Evolutionary conservation across 2,113 vertebrate genomes (phyloP), one percentile per base, ranked within the genome.

Genomic region (Ciconia stormi): DNA sequence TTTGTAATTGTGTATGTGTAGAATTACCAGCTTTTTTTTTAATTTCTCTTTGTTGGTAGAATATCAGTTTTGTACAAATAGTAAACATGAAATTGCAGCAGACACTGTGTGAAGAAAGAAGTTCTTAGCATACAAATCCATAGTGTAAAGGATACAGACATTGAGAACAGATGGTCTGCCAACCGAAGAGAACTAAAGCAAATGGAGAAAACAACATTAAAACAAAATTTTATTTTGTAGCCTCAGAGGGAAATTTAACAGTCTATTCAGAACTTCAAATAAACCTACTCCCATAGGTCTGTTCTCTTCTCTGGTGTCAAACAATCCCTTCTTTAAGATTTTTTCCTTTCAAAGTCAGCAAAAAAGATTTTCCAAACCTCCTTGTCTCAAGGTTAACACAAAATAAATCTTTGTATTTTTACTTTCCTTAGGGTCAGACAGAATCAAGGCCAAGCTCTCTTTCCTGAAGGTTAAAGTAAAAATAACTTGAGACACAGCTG

Each of bases 101-200:
- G 34, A 67, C 17, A 53, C n/a, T 84, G 16, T 84, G 62, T 79
- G 36, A 95, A 93, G 53, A 87, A 94, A 69, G 11, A 81, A 66
- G 26, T 87, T 85, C 44, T 90, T 93, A 66, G 29, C 47, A 50
- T 82, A 27, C 44, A 96, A 91, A 94, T 93, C 83, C 65, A 16
- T 6, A 53, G 69, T 17, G 55, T 94, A 95, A 94, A 87, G 8
- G 47, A 89, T 74, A 42, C 47, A 91, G 55, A 59, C 47, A 79
- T 4, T 55, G 23, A 76, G 73, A 94, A 93, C 94, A 97, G 91
- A 96, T 96, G 81, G 93, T 89, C 19, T 84, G 26, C 81, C 69
- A 91, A 38, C 32, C 16, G 62, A 71, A 87, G 65, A 92, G 32
- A 91, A 44, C 22, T 70, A 62, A 95, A 89, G 18, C 32, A 89